Conservation (phyloP, 2,888 invertebrate species). For the Mamestra brassicae region DNA sequence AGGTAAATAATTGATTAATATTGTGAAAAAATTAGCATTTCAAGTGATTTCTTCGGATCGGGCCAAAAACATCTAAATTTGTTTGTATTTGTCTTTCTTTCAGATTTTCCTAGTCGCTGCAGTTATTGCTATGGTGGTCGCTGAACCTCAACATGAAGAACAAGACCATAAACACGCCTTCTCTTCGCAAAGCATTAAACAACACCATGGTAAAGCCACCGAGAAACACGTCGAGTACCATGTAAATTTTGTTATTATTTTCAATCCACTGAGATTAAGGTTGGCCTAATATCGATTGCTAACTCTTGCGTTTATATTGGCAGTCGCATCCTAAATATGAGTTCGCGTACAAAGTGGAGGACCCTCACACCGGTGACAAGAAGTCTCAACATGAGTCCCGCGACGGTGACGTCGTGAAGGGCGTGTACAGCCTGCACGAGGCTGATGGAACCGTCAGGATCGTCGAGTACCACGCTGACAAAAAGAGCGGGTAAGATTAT, state of each 20-base stretch:
- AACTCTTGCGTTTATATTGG: not conserved
- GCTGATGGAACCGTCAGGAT: slow-evolving; percentile 83
- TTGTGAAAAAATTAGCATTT: not conserved
- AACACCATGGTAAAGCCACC: slow-evolving; percentile 72
- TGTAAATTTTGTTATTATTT: slow-evolving; percentile 18
- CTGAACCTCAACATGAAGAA: slow-evolving; percentile 58
- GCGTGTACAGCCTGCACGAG: slow-evolving; percentile 89
- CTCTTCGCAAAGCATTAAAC: slow-evolving; percentile 73
- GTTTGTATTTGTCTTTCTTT: not conserved
- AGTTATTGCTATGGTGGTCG: slow-evolving; percentile 57
- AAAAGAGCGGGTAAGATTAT: slow-evolving; percentile 69
- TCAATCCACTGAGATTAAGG: not conserved
- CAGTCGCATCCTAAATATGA: slow-evolving; percentile 85
- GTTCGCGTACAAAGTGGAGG: slow-evolving; percentile 86
- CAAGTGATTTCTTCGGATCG: not conserved
- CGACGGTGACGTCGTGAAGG: slow-evolving; percentile 90
- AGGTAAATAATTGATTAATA: slow-evolving; percentile 16
- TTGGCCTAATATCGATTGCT: not conserved
- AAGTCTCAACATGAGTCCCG: slow-evolving; percentile 87
- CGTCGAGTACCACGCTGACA: slow-evolving; percentile 85
- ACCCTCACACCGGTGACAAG: slow-evolving; percentile 88
- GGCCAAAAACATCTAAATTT: not conserved
- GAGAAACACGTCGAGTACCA: slow-evolving; percentile 46
- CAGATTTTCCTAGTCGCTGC: slow-evolving; percentile 65
- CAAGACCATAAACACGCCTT: slow-evolving; percentile 68